Percentiles rank a stretch among this genome's conserved stretches.
These are phyloP conservation scores for Temnopleurus reevesii DNA, from an alignment of 53 echinoderm and acorn worm genomes.

Conservation along the genomic window DNA sequence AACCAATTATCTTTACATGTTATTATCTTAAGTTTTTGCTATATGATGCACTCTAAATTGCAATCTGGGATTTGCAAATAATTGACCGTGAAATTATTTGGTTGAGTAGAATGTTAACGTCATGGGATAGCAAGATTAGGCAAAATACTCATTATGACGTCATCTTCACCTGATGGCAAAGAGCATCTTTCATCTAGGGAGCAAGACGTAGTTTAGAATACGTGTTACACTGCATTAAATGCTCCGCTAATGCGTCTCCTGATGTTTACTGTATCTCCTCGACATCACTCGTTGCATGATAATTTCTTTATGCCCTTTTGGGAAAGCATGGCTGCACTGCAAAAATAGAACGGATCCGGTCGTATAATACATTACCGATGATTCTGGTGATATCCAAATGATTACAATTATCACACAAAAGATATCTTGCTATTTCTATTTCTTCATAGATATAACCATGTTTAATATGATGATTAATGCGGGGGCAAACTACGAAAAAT, in stretches of 20 bases:
- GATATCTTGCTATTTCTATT: too few species aligned
- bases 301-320: background rate
- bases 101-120: background rate
- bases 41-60: background rate
- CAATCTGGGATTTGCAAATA: background rate
- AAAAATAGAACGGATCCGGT: background rate
- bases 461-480: too few species aligned
- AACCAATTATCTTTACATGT: background rate
- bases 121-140: background rate
- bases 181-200: constrained; percentile 30
- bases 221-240: background rate
- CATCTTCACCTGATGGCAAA: background rate
- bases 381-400: too few species aligned
- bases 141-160: constrained; percentile 22
- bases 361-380: background rate
- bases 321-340: background rate
- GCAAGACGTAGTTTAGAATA: background rate
- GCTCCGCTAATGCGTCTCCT: background rate
- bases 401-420: too few species aligned
- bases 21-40: background rate
- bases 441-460: too few species aligned
- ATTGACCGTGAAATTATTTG: background rate
- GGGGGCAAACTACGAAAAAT: too few species aligned
- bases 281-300: constrained; percentile 38
- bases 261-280: background rate